phyloP scores from a whole-genome alignment of 1,140 invertebrate species.

The Lanistes nyassanus region DNA sequence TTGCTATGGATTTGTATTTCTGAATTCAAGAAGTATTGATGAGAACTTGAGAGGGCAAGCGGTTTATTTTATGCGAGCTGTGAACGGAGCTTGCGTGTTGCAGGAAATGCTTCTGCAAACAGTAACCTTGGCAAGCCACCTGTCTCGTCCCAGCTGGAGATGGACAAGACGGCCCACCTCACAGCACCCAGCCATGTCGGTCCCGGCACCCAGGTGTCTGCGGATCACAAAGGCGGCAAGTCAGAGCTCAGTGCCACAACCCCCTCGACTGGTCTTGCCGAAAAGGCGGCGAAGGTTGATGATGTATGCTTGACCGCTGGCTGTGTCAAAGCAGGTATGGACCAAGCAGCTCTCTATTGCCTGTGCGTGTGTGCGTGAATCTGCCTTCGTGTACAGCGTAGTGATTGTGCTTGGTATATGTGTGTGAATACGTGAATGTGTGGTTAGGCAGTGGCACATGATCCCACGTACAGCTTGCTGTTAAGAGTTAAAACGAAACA shows the following conservation, averaged over 20 bases:
- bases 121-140: background rate
- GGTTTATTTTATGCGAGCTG: too few species aligned
- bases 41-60: too few species aligned
- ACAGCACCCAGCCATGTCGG: background rate
- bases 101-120: constrained; percentile 10
- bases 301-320: constrained; percentile 29
- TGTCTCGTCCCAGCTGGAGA: background rate
- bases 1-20: too few species aligned
- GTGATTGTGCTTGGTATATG: too few species aligned
- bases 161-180: background rate
- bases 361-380: too few species aligned
- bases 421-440: too few species aligned
- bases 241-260: background rate
- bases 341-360: too few species aligned
- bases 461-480: too few species aligned
- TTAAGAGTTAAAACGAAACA: too few species aligned
- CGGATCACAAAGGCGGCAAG: background rate
- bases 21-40: too few species aligned
- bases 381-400: background rate
- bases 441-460: too few species aligned
- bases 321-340: constrained; percentile 30
- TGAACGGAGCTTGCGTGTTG: too few species aligned
- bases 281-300: background rate
- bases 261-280: background rate
- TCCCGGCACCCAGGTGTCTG: background rate